phyloP scores from a whole-genome alignment of 92 coral and sea anemone species.

The Phenganax stokvisi region DNA sequence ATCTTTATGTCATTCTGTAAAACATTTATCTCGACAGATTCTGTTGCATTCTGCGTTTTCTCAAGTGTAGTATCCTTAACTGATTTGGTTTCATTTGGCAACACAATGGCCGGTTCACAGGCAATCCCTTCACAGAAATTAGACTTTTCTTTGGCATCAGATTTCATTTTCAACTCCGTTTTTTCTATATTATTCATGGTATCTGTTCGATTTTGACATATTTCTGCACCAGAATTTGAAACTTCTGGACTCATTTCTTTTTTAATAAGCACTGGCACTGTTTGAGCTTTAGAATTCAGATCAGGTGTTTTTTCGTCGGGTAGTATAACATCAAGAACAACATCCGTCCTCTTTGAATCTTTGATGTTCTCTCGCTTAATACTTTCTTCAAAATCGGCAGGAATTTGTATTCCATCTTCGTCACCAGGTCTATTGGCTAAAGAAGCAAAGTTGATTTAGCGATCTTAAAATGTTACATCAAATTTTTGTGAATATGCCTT shows the following conservation, averaged over 20 bases:
- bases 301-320: not conserved
- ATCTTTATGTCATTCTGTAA: not conserved
- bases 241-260: conserved; percentile 28
- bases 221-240: conserved; percentile 16
- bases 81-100: not conserved
- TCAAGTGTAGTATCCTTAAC: not conserved
- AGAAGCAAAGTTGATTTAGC: conserved; percentile 1
- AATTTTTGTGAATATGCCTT: conserved; percentile 34
- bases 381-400: conserved; percentile 35
- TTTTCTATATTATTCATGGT: too few relatives aligned
- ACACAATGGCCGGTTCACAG: not conserved
- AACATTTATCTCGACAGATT: not conserved
- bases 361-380: not conserved
- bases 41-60: not conserved
- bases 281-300: conserved; percentile 1
- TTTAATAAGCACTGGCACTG: conserved; percentile 5
- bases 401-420: conserved; percentile 60
- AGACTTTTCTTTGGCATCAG: too few relatives aligned
- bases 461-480: not conserved
- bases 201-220: not conserved
- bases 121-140: too few relatives aligned
- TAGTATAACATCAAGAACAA: not conserved
- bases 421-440: conserved; percentile 67
- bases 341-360: not conserved
- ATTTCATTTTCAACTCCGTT: conserved; percentile 18